Base-by-base conservation (phyloP, 1,140 invertebrate species). In the Brachionus plicatilis region DNA sequence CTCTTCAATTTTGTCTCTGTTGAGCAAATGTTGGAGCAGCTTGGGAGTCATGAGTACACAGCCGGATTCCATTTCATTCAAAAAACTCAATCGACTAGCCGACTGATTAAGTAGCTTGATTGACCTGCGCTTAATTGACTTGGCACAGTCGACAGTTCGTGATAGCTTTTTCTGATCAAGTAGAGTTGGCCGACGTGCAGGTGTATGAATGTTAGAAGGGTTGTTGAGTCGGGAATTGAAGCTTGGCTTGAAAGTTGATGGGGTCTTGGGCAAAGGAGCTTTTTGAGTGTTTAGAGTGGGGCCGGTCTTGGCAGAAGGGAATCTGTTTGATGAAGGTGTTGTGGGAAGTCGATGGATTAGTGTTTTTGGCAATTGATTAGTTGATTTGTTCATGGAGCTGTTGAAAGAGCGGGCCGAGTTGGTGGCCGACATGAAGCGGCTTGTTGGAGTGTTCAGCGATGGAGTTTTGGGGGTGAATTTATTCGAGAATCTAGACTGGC, bases 51-150 rank as follows among this genome's bases (percentile, higher is more conserved):
- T 65, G 1, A 82, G 12, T 0, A 82, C 33, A 43, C 79, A 82
- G 14, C 53, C 79, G 2, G 79, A 82, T 65, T 82, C 79, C 79
- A 82, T 65, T 41, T 82, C 79, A 14, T 68, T 82, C 41, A 82
- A 14, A 17, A 68, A 82, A 33, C 72, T 76, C 1, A 76, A 29
- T 27, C 72, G 3, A 27, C 7, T 50, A 1, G 72, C 8, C 1
- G 72, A 76, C 47, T 76, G 72, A 9, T 76, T 76, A 24, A 76
- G 33, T 1, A 76, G 24, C 27, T 76, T 76, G 9, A 76, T 76
- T 24, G 72, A 76, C 11, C 72, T 3, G 11, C 72, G 17, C 20
- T 76, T 76, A 7, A 76, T 76, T 27, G 72, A 76, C 14, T 76
- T 76, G 45, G 72, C 72, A 50, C 41, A 76, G 47, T 76, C 72